These are phyloP conservation scores for Melanotaenia pygmaea DNA, from an alignment of 2,797 vertebrate species.

Conservation along the genomic window DNA sequence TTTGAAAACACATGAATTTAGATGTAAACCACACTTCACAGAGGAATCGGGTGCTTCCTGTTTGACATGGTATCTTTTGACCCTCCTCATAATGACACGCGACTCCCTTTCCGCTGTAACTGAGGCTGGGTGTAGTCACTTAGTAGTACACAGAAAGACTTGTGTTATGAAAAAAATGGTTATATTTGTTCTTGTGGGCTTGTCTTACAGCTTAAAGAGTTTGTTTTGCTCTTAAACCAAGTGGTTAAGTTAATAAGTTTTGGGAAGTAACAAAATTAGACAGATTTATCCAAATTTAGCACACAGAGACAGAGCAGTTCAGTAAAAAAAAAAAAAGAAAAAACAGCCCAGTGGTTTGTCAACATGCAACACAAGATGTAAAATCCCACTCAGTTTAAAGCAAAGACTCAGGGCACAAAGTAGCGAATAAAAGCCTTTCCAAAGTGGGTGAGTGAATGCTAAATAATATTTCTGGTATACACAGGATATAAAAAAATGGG, in stretches of 20 bases:
- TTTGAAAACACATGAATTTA: slow-evolving; percentile 42
- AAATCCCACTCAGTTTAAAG: slow-evolving; percentile 9
- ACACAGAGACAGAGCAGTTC: neutral
- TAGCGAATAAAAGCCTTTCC: neutral
- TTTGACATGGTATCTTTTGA: slow-evolving; percentile 39
- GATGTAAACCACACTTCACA: slow-evolving; percentile 51
- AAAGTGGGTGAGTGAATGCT: neutral
- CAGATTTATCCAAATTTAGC: slow-evolving; percentile 27
- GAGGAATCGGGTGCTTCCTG: slow-evolving; percentile 55
- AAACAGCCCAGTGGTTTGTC: slow-evolving; percentile 23
- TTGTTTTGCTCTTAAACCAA: slow-evolving; percentile 13
- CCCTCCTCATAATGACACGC: slow-evolving; percentile 15
- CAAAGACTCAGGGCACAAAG: neutral
- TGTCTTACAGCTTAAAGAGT: slow-evolving; percentile 1
- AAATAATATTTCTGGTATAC: neutral
- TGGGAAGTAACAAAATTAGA: slow-evolving; percentile 34
- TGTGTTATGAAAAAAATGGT: neutral
- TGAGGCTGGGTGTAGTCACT: slow-evolving; percentile 8
- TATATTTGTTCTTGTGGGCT: slow-evolving; percentile 12
- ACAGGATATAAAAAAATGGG: neutral
- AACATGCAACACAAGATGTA: neutral
- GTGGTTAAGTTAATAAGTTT: slow-evolving; percentile 3
- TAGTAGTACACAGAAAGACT: slow-evolving; percentile 5
- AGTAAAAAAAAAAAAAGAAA: neutral
- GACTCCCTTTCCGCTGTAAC: slow-evolving; percentile 44